Base-by-base conservation (phyloP, 2,113 vertebrate genomes). In the Sminthopsis crassicaudata region DNA sequence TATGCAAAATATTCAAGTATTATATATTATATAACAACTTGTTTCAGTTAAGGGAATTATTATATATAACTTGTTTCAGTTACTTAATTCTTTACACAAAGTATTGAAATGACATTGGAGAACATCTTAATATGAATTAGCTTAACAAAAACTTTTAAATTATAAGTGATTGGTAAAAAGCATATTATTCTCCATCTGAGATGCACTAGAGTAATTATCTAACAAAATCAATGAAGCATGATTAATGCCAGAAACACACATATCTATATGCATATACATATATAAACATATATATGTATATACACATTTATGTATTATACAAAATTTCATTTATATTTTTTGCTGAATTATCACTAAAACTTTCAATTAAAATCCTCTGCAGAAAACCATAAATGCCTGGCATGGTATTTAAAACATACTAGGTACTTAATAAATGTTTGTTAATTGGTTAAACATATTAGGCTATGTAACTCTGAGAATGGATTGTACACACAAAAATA, bases 141-240 rank as follows among this genome's bases (percentile, higher is more conserved):
- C 50, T 26, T 55, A 90, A 57, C 48, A 50, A 57, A n/a, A 1
- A 42, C 84, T 53, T 9, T 53, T 51, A n/a, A 90, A 90, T 84
- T 84, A 84, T 42, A 42, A 84, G 42, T 42, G 67, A 84, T 23
- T 42, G 67, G 19, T 84, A 19, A 42, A 84, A 84, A 42, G 67
- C n/a, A 16, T 67, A 67, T 67, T 67, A 36, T 54, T 23, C 60
- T 54, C 22, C 14, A 51, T 27, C 51, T 92, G 92, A 93, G 89
- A 76, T 24, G 23, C 55, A 92, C n/a, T 53, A 50, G 36, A 95
- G 90, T 22, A 51, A 91, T 53, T 53, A 55, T 51, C 67, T 91
- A 55, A 52, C 30, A 42, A 52, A 92, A 94, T 84, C 89, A 92
- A 91, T 25, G 94, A 92, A 53, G 46, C 8, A 24, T 91, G 36